Evolutionary conservation across 2,113 vertebrate genomes (phyloP).

Genomic region (Phrynosoma blainvillii): DNA sequence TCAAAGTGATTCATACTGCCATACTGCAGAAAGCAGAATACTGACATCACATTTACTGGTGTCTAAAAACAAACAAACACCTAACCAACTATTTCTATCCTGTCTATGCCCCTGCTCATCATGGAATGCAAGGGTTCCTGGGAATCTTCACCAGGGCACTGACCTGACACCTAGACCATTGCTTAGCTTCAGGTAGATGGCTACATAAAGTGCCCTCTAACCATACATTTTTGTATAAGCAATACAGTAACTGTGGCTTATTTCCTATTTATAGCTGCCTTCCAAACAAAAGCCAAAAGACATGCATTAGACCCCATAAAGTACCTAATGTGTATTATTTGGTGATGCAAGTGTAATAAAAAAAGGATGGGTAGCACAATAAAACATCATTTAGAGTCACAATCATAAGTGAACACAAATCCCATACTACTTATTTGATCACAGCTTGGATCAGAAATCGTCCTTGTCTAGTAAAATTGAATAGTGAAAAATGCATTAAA

Average conservation of each 20-base stretch:
- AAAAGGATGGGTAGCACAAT: slow-evolving; percentile 43
- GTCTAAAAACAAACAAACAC: slow-evolving; percentile 28
- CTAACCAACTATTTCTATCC: too few species aligned
- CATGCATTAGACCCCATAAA: slow-evolving; percentile 31
- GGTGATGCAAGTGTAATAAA: slow-evolving; percentile 41
- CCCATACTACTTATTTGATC: slow-evolving; percentile 40
- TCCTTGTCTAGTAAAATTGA: slow-evolving; percentile 39
- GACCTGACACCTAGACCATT: neutral
- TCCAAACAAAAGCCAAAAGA: slow-evolving; percentile 45
- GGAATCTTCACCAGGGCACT: neutral
- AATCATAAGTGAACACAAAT: slow-evolving; percentile 52
- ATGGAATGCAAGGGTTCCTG: neutral
- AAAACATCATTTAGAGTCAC: slow-evolving; percentile 54
- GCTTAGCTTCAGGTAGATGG: neutral
- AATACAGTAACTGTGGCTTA: neutral
- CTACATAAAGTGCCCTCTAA: neutral
- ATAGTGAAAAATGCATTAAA: slow-evolving; percentile 41
- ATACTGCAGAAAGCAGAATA: slow-evolving; percentile 14
- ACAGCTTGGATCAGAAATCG: slow-evolving; percentile 50
- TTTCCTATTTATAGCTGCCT: slow-evolving; percentile 49
- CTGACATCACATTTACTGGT: neutral
- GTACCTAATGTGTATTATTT: slow-evolving; percentile 33
- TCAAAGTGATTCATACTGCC: neutral
- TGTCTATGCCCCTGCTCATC: too few species aligned
- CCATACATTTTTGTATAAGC: neutral